Conservation (phyloP, 53 echinoderm and acorn worm species). For the Echinarachnius parma region DNA sequence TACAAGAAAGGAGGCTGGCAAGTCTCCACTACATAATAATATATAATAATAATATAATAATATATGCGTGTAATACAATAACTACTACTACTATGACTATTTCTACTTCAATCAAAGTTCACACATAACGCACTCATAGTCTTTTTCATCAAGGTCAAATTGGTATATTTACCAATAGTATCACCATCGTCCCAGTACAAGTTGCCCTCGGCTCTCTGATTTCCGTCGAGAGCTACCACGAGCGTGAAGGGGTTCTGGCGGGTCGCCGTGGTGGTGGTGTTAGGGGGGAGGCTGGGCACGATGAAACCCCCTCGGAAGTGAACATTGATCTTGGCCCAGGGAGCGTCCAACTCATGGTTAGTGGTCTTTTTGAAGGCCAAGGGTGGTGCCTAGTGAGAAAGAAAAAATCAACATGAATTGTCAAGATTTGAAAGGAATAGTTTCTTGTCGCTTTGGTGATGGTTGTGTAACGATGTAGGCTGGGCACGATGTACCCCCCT, state of each 20-base stretch:
- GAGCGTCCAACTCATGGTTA: conserved; percentile 59
- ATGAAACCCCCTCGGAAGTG: conserved; percentile 78
- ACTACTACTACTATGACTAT: too few species aligned
- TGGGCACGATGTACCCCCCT: conserved; percentile 72
- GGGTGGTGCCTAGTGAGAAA: conserved; percentile 9
- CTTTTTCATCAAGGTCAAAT: too few species aligned
- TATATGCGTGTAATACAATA: too few species aligned
- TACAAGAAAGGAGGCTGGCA: too few species aligned
- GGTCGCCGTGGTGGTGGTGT: conserved; percentile 60
- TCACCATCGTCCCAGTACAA: conserved; percentile 98
- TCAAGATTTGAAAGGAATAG: too few species aligned
- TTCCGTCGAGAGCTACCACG: conserved; percentile 35
- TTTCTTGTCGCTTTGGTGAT: too few species aligned
- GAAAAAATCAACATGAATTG: too few species aligned
- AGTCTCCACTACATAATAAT: too few species aligned
- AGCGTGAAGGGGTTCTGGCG: conserved; percentile 60
- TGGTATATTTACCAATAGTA: conserved; percentile 74
- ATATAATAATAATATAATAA: too few species aligned
- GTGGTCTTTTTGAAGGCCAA: conserved; percentile 31
- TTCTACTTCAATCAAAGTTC: too few species aligned
- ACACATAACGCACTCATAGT: too few species aligned
- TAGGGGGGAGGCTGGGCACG: conserved; percentile 60
- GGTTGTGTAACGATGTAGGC: conserved; percentile 60
- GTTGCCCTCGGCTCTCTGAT: conserved; percentile 60
- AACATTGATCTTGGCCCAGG: conserved; percentile 69